These are phyloP conservation scores for Pseudochromis fuscus DNA, from an alignment of 2,797 vertebrate genomes.

Conservation along the genomic window DNA sequence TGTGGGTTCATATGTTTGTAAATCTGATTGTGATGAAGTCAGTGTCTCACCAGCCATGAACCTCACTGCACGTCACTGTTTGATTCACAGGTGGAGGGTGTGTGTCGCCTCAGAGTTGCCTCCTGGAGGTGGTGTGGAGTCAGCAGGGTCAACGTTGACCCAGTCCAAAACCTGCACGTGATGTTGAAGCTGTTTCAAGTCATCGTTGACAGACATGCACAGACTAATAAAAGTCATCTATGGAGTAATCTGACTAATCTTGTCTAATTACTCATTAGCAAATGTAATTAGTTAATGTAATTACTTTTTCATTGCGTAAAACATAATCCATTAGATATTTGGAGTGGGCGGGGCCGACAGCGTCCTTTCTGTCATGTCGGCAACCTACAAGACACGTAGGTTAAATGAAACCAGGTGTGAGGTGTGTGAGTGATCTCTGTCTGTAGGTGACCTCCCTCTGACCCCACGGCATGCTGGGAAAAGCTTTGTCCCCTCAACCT, in stretches of 20 bases:
- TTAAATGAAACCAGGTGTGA: slow-evolving; percentile 15
- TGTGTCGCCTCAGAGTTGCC: not conserved
- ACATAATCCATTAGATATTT: slow-evolving; percentile 15
- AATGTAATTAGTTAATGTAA: slow-evolving; percentile 25
- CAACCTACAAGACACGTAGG: not conserved
- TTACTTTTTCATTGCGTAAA: slow-evolving; percentile 31
- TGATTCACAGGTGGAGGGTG: too few species aligned
- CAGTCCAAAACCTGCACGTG: too few species aligned
- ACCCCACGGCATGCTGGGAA: slow-evolving; percentile 21
- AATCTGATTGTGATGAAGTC: too few species aligned
- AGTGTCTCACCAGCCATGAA: too few species aligned
- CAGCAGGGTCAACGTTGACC: not conserved
- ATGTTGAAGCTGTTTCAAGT: slow-evolving; percentile 20
- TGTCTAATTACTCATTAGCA: too few species aligned
- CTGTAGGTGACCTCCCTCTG: slow-evolving; percentile 10
- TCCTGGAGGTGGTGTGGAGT: not conserved
- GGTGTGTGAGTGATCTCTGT: slow-evolving; percentile 26
- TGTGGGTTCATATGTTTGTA: too few species aligned
- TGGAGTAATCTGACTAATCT: slow-evolving; percentile 12
- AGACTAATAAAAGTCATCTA: slow-evolving; percentile 8
- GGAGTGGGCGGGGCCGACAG: not conserved
- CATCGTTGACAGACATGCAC: slow-evolving; percentile 1
- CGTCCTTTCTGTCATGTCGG: slow-evolving; percentile 2
- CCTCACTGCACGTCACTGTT: too few species aligned
- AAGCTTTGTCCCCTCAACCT: slow-evolving; percentile 12